Conservation (phyloP, 2,888 invertebrate species). For the Gymnoscelis rufifasciata region DNA sequence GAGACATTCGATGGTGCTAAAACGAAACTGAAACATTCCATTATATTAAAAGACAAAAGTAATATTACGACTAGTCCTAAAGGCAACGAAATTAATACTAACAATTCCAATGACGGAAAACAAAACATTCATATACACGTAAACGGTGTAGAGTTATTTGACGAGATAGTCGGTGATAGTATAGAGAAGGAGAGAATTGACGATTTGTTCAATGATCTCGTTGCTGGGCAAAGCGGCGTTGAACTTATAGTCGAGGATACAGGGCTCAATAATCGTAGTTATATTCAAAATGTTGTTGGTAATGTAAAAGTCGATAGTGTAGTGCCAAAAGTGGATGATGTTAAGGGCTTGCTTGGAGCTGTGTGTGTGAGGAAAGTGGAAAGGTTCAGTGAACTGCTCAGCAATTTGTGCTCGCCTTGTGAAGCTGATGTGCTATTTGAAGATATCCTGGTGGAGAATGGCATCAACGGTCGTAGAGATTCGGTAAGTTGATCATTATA, state of each 20-base stretch:
- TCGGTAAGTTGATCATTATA: constrained; percentile 48
- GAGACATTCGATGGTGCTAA: constrained; percentile 69
- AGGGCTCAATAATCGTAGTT: constrained; percentile 57
- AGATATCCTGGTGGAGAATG: constrained; percentile 68
- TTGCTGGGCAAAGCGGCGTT: constrained; percentile 42
- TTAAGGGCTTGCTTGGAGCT: constrained; percentile 61
- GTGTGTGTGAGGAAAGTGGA: constrained; percentile 76
- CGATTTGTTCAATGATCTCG: constrained; percentile 63
- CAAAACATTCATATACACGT: constrained; percentile 42
- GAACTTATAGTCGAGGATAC: constrained; percentile 44
- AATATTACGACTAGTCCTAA: constrained; percentile 67
- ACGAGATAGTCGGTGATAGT: constrained; percentile 56
- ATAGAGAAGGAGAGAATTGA: constrained; percentile 61
- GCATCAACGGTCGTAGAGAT: constrained; percentile 52
- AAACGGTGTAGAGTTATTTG: constrained; percentile 60
- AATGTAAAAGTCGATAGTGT: constrained; percentile 55
- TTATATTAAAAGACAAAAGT: constrained; percentile 72
- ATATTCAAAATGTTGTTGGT: constrained; percentile 42
- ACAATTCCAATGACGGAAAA: constrained; percentile 46
- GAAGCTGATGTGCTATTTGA: constrained; percentile 71
- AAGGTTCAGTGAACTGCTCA: constrained; percentile 74
- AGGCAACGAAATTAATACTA: constrained; percentile 52
- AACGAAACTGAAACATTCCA: constrained; percentile 76
- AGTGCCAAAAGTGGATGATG: constrained; percentile 66
- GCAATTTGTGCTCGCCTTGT: constrained; percentile 71